phyloP scores from a whole-genome alignment of 2,888 invertebrate species.

The Tipula confusa region DNA sequence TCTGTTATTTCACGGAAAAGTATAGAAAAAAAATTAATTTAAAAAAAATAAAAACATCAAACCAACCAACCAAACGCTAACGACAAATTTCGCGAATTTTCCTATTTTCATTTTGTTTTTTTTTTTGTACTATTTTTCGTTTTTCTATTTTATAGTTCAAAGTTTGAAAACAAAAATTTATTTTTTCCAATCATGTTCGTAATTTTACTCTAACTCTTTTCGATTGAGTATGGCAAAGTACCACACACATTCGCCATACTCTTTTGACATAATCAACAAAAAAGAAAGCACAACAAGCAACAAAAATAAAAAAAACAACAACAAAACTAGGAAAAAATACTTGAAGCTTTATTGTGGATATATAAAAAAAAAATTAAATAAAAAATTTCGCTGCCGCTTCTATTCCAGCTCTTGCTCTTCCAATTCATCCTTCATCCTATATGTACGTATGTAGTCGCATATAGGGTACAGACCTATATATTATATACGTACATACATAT shows the following conservation, averaged over 20 bases:
- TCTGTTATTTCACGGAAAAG: constrained; percentile 26
- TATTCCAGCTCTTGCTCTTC: constrained; percentile 8
- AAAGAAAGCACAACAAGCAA: constrained; percentile 20
- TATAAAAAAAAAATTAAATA: too few species aligned
- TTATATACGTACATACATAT: not conserved
- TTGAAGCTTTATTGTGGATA: constrained; percentile 29
- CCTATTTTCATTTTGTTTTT: too few species aligned
- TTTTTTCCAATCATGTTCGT: constrained; percentile 29
- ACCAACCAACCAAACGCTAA: constrained; percentile 30
- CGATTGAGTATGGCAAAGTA: constrained; percentile 4
- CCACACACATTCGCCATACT: constrained; percentile 14
- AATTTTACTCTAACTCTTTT: constrained; percentile 28
- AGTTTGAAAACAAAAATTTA: not conserved
- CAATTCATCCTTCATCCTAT: constrained; percentile 26
- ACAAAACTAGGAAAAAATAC: not conserved
- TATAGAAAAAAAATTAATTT: constrained; percentile 16
- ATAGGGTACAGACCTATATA: not conserved
- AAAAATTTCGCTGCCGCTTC: not conserved
- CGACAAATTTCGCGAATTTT: constrained; percentile 29
- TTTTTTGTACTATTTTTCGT: not conserved
- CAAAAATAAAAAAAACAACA: constrained; percentile 5
- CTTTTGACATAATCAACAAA: constrained; percentile 9
- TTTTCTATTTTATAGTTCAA: not conserved
- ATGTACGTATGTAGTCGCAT: not conserved
- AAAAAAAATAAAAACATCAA: constrained; percentile 25